phyloP scores from a whole-genome alignment of 2,888 invertebrate species.

The Apodemia zela region DNA sequence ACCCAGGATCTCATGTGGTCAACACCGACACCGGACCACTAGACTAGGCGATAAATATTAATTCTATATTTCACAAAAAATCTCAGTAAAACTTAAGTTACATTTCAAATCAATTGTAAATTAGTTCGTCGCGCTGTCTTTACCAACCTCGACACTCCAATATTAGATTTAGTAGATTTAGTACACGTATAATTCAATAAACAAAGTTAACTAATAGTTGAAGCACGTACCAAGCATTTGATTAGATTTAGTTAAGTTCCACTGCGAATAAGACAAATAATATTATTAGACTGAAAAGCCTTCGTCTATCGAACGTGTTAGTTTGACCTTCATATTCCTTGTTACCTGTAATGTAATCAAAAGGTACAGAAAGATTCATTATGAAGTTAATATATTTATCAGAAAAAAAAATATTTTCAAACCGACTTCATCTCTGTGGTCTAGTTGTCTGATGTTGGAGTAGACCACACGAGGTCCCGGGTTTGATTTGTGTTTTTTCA shows the following conservation, averaged over 20 bases:
- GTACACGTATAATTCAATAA: background rate
- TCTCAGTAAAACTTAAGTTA: too few relatives aligned
- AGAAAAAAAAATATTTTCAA: too few relatives aligned
- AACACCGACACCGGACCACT: too few relatives aligned
- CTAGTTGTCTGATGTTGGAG: too few relatives aligned
- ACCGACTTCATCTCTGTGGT: too few relatives aligned
- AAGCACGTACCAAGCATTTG: background rate
- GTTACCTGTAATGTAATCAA: background rate
- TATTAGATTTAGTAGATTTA: conserved; percentile 10
- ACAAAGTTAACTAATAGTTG: conserved; percentile 14
- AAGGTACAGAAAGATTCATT: background rate
- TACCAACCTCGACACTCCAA: background rate
- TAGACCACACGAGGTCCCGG: too few relatives aligned
- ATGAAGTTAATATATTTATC: background rate
- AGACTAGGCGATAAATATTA: too few relatives aligned
- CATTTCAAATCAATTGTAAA: background rate
- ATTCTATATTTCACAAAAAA: too few relatives aligned
- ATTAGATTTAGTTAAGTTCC: conserved; percentile 2
- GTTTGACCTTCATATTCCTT: conserved; percentile 2
- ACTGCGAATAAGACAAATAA: conserved; percentile 4
- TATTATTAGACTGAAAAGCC: conserved; percentile 2
- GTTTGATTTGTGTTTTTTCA: too few relatives aligned
- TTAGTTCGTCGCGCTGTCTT: background rate
- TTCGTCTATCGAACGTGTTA: background rate
- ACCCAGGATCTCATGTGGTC: too few relatives aligned